Base-by-base conservation (phyloP, 1,140 invertebrate genomes). In the Temnothorax nylanderi region DNA sequence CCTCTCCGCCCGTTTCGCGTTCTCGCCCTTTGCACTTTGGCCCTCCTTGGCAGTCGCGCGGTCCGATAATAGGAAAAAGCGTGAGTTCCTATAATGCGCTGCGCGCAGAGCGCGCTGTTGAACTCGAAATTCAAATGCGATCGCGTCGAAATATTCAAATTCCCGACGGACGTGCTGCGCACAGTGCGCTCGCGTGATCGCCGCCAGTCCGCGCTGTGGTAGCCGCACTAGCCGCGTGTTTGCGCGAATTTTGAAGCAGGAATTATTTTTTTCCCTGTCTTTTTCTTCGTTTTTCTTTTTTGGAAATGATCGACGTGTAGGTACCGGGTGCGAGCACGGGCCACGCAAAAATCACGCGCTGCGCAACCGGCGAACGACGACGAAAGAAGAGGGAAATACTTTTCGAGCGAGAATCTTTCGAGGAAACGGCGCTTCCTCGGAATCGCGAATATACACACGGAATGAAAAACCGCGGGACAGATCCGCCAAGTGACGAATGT, bases 211-310 rank as follows among this genome's bases (percentile, higher is more conserved):
- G 89, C 89, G 86, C 86, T 90, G 89, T 62, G 54, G 49, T 88
- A 86, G 89, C 76, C 65, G 47, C 26, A 26, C 26, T 26, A 26
- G 26, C 26, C 26, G 37, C 47, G 37, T 47, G 69, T 88, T 85
- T 89, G 90, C 88, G 90, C 91, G 87, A 90, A 89, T 91, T 92
- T 92, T 58, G 74, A 89, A 88, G 47, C 18, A 5, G 64, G 62
- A 69, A 69, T 49, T 18, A 8, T 8, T 26, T n/a, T 21, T 26
- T 13, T 11, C 21, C 21, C 65, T 11, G 7, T 7, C 10, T 4
- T 34, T n/a, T 16, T 13, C 47, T 4, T 26, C 16, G 8, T 44
- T 67, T 47, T 0, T 44, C 7, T 16, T 0, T 3, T n/a, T 41
- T 16, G 3, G n/a, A 49, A 49, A 49, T 6, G 44, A 64, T 26